phyloP scores from a whole-genome alignment of 2,113 vertebrate species.

The Nothocercus julius region DNA sequence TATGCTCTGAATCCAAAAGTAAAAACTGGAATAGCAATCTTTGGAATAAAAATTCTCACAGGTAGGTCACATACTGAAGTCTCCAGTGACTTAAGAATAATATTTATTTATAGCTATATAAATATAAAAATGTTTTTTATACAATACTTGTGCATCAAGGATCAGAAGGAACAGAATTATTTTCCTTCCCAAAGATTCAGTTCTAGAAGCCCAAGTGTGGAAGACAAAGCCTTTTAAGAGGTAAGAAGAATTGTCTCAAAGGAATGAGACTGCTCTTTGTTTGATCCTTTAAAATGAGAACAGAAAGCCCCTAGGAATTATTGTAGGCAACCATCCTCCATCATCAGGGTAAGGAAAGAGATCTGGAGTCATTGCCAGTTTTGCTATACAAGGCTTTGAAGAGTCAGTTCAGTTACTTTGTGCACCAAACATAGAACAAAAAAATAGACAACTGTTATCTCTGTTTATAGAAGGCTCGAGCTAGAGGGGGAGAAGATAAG shows the following conservation, averaged over 20 bases:
- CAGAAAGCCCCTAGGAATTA: background rate
- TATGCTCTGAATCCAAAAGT: background rate
- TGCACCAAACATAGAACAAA: background rate
- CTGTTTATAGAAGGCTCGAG: background rate
- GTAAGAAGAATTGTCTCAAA: background rate
- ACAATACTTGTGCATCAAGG: background rate
- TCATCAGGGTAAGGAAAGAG: background rate
- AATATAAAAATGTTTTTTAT: too few relatives aligned
- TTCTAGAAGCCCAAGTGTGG: background rate
- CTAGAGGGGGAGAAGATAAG: background rate
- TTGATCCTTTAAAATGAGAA: background rate
- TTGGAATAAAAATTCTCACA: background rate
- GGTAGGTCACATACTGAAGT: background rate
- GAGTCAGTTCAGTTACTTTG: background rate
- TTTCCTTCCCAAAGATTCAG: background rate
- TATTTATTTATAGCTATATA: background rate
- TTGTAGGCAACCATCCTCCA: background rate
- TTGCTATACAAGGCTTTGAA: background rate
- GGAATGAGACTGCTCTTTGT: background rate
- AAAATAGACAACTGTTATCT: background rate
- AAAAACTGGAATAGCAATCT: background rate
- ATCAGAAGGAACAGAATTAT: background rate
- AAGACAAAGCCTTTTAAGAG: background rate
- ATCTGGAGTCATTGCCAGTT: background rate
- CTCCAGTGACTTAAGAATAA: background rate